Evolutionary conservation across 2,797 vertebrate species (phyloP).

Genomic region (Psittacula echo): DNA sequence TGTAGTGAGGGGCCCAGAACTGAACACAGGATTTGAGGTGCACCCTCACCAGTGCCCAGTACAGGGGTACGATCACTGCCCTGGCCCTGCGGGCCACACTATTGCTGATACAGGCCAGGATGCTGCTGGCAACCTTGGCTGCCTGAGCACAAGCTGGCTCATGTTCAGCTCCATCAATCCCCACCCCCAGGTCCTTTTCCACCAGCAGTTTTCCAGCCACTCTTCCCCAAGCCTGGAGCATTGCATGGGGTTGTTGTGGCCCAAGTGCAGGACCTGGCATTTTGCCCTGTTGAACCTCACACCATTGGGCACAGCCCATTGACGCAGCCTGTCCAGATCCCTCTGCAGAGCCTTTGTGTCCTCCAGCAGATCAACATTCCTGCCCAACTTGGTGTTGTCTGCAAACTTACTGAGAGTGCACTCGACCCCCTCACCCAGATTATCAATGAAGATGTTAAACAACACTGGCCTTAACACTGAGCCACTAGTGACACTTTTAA

Average conservation of each 20-base stretch:
- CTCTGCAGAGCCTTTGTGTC: not conserved
- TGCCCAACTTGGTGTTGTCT: not conserved
- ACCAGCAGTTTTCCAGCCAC: not conserved
- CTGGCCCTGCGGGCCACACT: too few relatives aligned
- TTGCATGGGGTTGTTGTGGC: not conserved
- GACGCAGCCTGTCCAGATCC: not conserved
- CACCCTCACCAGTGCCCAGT: too few relatives aligned
- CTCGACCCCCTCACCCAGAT: not conserved
- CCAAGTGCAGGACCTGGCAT: not conserved
- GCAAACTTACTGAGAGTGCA: not conserved
- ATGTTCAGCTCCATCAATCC: not conserved
- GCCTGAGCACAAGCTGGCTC: not conserved
- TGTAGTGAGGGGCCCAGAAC: too few relatives aligned
- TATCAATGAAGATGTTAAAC: not conserved
- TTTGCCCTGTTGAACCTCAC: not conserved
- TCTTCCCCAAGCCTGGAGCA: not conserved
- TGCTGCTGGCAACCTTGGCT: too few relatives aligned
- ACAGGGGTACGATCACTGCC: too few relatives aligned
- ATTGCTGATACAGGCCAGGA: too few relatives aligned
- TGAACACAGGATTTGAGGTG: too few relatives aligned
- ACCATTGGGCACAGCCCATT: not conserved
- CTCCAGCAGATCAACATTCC: not conserved
- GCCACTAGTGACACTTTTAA: not conserved
- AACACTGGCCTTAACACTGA: not conserved
- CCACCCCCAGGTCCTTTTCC: not conserved